These are phyloP conservation scores for Psophia crepitans DNA, from an alignment of 2,113 vertebrate species.

Conservation along the genomic window DNA sequence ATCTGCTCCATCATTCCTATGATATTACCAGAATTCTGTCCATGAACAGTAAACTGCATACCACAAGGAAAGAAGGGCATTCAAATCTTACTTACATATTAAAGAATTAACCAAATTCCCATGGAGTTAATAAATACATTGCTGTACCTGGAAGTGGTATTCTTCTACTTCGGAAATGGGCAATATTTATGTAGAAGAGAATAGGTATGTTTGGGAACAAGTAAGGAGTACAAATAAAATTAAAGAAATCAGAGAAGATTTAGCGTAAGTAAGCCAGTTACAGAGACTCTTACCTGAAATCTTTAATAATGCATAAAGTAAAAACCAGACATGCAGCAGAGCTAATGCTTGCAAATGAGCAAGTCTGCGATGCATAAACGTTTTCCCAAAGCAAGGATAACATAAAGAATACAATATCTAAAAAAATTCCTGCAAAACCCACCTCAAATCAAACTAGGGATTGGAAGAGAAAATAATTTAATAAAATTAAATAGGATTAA, in stretches of 20 bases:
- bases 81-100: not conserved
- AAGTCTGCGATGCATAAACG: not conserved
- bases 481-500: not conserved
- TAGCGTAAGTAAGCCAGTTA: constrained; percentile 51
- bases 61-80: not conserved
- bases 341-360: constrained; percentile 45
- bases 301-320: constrained; percentile 55
- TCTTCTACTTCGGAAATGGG: not conserved
- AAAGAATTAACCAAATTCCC: not conserved
- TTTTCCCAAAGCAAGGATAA: not conserved
- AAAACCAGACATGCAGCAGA: constrained; percentile 9
- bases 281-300: constrained; percentile 32
- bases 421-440: not conserved
- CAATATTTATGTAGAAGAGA: not conserved
- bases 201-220: not conserved
- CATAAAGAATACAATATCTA: not conserved
- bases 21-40: not conserved
- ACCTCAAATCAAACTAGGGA: not conserved
- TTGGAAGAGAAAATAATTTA: not conserved
- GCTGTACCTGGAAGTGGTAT: not conserved
- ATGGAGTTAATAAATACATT: not conserved
- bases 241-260: constrained; percentile 13
- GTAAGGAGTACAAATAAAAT: not conserved
- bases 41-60: not conserved
- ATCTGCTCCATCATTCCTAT: not conserved